A percentile compares a stretch with the other conserved stretches of the same genome.
These are phyloP conservation scores for Agonum fuliginosum DNA, from an alignment of 2,888 invertebrate species.

Conservation along the genomic window DNA sequence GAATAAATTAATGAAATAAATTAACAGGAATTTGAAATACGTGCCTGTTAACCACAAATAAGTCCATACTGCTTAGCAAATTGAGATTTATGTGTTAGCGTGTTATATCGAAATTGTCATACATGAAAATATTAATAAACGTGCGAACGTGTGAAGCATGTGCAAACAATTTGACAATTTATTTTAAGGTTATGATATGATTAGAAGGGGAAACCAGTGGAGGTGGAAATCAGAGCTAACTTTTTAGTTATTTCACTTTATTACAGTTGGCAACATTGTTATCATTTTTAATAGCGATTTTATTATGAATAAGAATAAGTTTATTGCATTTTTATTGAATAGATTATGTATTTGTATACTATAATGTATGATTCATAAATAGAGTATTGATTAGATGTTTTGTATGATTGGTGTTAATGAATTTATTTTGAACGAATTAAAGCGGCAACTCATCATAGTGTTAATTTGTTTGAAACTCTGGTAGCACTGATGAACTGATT, in stretches of 20 bases:
- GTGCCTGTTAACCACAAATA: constrained; percentile 84
- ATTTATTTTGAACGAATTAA: background rate
- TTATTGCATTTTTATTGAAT: background rate
- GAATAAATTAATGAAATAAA: constrained; percentile 32
- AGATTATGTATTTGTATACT: background rate
- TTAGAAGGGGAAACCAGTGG: background rate
- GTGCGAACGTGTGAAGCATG: background rate
- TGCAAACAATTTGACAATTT: background rate
- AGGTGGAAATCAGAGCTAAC: no score
- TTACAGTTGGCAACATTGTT: background rate
- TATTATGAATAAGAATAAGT: background rate
- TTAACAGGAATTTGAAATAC: constrained; percentile 44
- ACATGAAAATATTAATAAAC: background rate
- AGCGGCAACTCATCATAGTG: background rate
- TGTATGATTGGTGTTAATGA: background rate
- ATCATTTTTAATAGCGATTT: background rate
- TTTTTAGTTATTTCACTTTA: background rate
- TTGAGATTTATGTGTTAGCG: no score
- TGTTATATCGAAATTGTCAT: constrained; percentile 17
- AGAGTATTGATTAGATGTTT: no score
- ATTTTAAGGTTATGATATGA: no score
- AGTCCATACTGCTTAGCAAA: constrained; percentile 79
- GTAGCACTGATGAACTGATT: constrained; percentile 19
- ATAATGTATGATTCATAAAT: background rate
- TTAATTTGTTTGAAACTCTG: constrained; percentile 3